Evolutionary conservation across 2,797 vertebrate genomes (phyloP).

Genomic region (Gadopsis marmoratus): DNA sequence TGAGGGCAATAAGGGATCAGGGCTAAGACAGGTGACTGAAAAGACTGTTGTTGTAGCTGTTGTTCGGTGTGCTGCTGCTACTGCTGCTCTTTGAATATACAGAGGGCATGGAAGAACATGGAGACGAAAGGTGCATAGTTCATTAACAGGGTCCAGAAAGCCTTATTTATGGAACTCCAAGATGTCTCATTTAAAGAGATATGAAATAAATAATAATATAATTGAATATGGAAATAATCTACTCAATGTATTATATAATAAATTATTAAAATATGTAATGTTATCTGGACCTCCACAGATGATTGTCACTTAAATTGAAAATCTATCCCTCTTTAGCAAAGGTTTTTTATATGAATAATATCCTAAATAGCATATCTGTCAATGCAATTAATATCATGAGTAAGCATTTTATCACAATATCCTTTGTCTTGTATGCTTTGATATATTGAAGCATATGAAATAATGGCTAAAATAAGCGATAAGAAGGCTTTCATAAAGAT

Average conservation of each 20-base stretch:
- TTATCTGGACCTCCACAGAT: not conserved
- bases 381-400: not conserved
- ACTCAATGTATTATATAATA: not conserved
- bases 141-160: not conserved
- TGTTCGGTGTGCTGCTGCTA: conserved; percentile 18
- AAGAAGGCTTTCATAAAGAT: not conserved
- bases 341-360: not conserved
- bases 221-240: not conserved
- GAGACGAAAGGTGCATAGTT: conserved; percentile 1
- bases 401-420: not conserved
- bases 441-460: not conserved
- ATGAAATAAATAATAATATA: not conserved
- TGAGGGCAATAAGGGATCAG: conserved; percentile 44
- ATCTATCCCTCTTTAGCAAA: not conserved
- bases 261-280: not conserved
- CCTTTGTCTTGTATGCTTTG: not conserved
- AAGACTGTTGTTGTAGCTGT: conserved; percentile 38
- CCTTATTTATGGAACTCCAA: not conserved
- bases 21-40: conserved; percentile 59
- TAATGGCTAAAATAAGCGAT: not conserved
- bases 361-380: not conserved
- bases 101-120: conserved; percentile 4
- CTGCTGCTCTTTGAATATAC: conserved; percentile 27
- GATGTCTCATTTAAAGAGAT: not conserved
- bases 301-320: conserved; percentile 7